Conservation (phyloP, 2,113 vertebrate genomes). For the Triplophysa tibetana region DNA sequence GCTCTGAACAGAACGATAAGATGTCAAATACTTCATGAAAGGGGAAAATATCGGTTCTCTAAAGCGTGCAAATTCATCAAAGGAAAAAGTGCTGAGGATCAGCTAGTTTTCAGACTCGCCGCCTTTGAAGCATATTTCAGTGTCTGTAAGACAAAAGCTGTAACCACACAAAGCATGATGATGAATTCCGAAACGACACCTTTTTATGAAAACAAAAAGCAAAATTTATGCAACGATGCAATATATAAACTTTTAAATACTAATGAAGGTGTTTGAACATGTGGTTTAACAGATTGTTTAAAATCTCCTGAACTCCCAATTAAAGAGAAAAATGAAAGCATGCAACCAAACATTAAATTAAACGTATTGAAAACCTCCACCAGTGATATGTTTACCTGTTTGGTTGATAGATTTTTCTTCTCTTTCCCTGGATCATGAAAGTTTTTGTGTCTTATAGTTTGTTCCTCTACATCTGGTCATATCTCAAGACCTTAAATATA, state of each 20-base stretch:
- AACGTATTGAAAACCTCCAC: background rate
- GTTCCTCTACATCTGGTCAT: background rate
- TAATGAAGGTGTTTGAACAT: too few relatives aligned
- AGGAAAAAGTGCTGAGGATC: conserved; percentile 31
- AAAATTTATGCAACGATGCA: background rate
- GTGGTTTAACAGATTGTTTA: too few relatives aligned
- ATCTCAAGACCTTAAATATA: background rate
- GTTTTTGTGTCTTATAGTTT: background rate
- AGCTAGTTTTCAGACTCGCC: conserved; percentile 29
- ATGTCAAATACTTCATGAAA: conserved; percentile 15
- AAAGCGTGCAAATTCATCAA: conserved; percentile 32
- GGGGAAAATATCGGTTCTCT: conserved; percentile 14
- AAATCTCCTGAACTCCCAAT: background rate
- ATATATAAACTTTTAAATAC: too few relatives aligned
- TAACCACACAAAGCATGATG: conserved; percentile 18
- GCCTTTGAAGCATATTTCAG: conserved; percentile 46
- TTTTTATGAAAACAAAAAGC: background rate
- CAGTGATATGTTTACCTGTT: conserved; percentile 21
- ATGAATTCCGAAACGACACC: background rate
- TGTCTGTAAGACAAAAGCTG: conserved; percentile 24
- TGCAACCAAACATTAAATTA: background rate
- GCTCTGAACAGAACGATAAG: background rate
- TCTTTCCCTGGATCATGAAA: background rate
- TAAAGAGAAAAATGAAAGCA: background rate
- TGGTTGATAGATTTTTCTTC: background rate